Percentiles rank a stretch among this genome's conserved stretches.
Conservation (phyloP, 2,797 vertebrate genomes). For the Sphenopsis melanotis region DNA sequence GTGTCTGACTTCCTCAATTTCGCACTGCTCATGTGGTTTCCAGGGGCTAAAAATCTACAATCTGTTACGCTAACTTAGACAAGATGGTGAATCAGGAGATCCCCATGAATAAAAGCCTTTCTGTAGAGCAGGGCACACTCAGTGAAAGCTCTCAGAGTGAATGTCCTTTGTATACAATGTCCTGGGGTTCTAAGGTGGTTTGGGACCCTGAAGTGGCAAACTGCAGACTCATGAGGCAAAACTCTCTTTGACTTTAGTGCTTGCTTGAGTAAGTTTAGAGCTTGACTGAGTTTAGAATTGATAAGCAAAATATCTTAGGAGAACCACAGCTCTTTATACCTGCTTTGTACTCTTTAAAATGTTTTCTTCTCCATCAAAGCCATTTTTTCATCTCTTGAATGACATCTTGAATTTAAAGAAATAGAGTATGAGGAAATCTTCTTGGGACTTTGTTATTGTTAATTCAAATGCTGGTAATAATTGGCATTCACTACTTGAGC, state of each 20-base stretch:
- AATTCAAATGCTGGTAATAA: background rate
- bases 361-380: background rate
- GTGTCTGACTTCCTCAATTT: background rate
- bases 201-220: background rate
- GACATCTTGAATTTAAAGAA: background rate
- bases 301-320: background rate
- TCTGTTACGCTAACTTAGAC: background rate
- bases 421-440: background rate
- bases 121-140: background rate
- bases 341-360: background rate
- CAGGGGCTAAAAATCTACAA: background rate
- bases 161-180: background rate
- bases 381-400: background rate
- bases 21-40: background rate
- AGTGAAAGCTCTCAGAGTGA: background rate
- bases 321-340: background rate
- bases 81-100: background rate
- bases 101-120: background rate
- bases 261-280: background rate
- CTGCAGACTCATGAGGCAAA: background rate
- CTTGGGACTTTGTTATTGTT: background rate
- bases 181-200: background rate
- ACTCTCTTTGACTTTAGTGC: background rate
- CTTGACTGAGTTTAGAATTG: background rate
- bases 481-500: background rate